Evolutionary conservation across 2,113 vertebrate species (phyloP).

Genomic region (Sylvilagus bachmani): DNA sequence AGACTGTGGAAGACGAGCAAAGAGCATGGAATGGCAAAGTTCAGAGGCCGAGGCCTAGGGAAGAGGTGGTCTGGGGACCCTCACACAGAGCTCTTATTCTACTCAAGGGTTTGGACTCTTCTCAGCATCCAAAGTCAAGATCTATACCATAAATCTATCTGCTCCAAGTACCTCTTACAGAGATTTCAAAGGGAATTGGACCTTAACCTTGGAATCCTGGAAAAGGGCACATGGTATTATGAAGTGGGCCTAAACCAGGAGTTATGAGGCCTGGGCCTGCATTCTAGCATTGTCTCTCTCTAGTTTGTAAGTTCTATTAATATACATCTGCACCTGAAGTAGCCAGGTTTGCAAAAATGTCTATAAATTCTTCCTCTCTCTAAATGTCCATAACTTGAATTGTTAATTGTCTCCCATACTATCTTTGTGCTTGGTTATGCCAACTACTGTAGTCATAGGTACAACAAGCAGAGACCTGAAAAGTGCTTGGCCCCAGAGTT

Average conservation of each 20-base stretch:
- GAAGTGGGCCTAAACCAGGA: neutral
- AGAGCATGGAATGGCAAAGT: neutral
- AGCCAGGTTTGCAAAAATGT: slow-evolving; percentile 8
- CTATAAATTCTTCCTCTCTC: neutral
- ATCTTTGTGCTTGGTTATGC: neutral
- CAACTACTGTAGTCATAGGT: neutral
- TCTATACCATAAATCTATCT: neutral
- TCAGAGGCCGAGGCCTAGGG: neutral
- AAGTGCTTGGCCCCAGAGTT: neutral
- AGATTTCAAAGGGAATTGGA: neutral
- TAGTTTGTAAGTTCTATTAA: slow-evolving; percentile 20
- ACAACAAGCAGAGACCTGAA: neutral
- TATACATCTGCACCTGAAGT: neutral
- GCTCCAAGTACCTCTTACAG: neutral
- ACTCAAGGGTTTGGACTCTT: slow-evolving; percentile 13
- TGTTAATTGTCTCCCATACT: neutral
- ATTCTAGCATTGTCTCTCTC: neutral
- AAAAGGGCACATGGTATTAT: neutral
- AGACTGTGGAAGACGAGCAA: neutral
- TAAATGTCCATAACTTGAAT: neutral
- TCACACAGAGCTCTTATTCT: neutral
- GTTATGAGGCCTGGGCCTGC: neutral
- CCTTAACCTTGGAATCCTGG: neutral
- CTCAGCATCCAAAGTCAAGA: neutral
- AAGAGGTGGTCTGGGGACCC: too few relatives aligned